Base-by-base conservation (phyloP, 2,113 vertebrate genomes). In the Gallinago jamesoni region DNA sequence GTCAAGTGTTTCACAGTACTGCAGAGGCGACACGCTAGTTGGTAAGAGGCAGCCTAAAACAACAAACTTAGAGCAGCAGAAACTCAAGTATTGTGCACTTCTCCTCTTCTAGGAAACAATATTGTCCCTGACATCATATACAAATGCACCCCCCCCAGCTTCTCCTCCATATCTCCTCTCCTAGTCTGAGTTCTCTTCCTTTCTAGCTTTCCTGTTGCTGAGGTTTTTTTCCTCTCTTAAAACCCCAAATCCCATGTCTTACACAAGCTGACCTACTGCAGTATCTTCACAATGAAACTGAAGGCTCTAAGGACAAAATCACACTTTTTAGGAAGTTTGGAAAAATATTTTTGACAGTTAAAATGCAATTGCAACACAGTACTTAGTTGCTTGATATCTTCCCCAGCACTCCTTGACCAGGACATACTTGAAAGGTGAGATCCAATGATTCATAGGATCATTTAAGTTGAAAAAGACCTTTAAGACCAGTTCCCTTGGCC, bases 11-110 rank as follows among this genome's bases (percentile, higher is more conserved):
- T 50, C 20, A 68, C 53, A 21, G 4, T 9, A 1, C 41, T 37
- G 22, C 0, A 0, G 28, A 37, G 57, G 25, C 50, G 47, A 12
- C 24, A 8, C 14, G 4, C 22, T 48, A 50, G 39, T 30, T 45
- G 37, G 25, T 43, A 33, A 56, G 62, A 79, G 81, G 77, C 57
- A 89, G 64, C 4, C 2, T 16, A 47, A 55, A 53, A 15, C 52
- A 53, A 74, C 28, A 84, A 48, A 52, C 72, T n/a, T 17, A n/a
- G 55, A 73, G 53, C 63, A 63, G 75, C 43, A 79, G 48, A 31
- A 90, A 8, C 56, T 57, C 47, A 67, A 23, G 28, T 63, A 14
- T 30, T 59, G 37, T 1, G 1, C 20, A 24, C 28, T 92, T 43
- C 67, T 85, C 33, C 33, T 79, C 62, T 85, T 88, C 57, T n/a